phyloP scores from a whole-genome alignment of 1,140 invertebrate species.

The Papilio machaon region DNA sequence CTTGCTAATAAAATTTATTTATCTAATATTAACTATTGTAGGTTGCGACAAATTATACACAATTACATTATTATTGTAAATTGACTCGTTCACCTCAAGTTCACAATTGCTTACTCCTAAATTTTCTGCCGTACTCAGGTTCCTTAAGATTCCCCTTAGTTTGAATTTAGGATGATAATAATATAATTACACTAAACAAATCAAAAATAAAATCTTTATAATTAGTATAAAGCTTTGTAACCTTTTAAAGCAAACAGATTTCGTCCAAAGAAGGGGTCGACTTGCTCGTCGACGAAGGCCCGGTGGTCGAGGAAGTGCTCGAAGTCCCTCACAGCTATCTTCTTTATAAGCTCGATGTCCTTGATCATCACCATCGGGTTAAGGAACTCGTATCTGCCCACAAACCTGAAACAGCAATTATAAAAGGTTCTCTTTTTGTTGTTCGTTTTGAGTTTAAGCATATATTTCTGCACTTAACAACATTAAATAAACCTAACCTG shows the following conservation, averaged over 20 bases:
- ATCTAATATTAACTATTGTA: not conserved
- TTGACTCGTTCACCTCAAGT: too few relatives aligned
- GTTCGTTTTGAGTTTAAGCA: too few relatives aligned
- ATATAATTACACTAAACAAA: too few relatives aligned
- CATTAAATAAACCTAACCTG: slow-evolving; percentile 42
- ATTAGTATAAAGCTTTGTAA: too few relatives aligned
- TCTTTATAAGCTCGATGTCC: slow-evolving; percentile 69
- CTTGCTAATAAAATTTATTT: not conserved
- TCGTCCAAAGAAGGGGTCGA: slow-evolving; percentile 81
- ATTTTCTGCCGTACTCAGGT: too few relatives aligned
- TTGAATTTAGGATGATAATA: too few relatives aligned
- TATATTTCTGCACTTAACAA: not conserved
- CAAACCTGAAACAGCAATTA: slow-evolving; percentile 49
- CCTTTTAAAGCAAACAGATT: slow-evolving; percentile 82
- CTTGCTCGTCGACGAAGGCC: slow-evolving; percentile 63
- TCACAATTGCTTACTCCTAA: too few relatives aligned
- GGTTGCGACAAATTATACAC: too few relatives aligned
- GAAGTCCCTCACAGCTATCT: slow-evolving; percentile 84
- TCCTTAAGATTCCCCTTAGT: too few relatives aligned
- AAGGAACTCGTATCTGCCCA: slow-evolving; percentile 78
- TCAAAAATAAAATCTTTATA: not conserved
- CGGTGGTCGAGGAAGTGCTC: slow-evolving; percentile 84
- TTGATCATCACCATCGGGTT: slow-evolving; percentile 76
- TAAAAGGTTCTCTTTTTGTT: not conserved
- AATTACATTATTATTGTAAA: too few relatives aligned